Conservation (phyloP, 2,888 invertebrate species). For the Drosophila paucipuncta region DNA sequence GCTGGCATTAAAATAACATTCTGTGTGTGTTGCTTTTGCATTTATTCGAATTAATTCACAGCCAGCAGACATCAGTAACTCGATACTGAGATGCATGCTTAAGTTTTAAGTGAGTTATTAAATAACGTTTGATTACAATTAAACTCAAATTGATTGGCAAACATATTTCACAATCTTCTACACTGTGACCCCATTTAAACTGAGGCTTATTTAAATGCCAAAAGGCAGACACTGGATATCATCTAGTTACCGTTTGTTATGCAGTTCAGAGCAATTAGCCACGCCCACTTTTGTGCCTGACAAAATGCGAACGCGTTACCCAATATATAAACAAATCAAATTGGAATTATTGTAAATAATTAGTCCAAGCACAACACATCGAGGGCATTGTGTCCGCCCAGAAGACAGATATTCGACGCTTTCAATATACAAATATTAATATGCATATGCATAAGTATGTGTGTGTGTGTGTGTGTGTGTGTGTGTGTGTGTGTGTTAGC, state of each 20-base stretch:
- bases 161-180: neutral
- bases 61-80: neutral
- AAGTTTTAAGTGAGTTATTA: neutral
- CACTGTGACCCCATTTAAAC: neutral
- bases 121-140: conserved; percentile 1
- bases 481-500: neutral
- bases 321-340: conserved; percentile 10
- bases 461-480: neutral
- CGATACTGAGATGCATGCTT: neutral
- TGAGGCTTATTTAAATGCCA: neutral
- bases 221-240: neutral
- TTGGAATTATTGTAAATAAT: conserved; percentile 43
- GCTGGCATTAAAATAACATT: conserved; percentile 2
- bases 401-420: neutral
- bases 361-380: conserved; percentile 34
- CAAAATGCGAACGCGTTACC: neutral
- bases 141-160: neutral
- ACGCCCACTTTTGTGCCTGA: neutral
- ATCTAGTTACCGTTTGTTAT: neutral
- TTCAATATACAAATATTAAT: neutral
- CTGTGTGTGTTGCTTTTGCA: neutral
- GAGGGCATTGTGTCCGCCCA: neutral
- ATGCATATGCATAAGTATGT: neutral
- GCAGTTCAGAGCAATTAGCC: neutral
- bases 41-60: neutral